These are phyloP conservation scores for Martes flavigula DNA, from an alignment of 2,797 vertebrate species.

Conservation along the genomic window DNA sequence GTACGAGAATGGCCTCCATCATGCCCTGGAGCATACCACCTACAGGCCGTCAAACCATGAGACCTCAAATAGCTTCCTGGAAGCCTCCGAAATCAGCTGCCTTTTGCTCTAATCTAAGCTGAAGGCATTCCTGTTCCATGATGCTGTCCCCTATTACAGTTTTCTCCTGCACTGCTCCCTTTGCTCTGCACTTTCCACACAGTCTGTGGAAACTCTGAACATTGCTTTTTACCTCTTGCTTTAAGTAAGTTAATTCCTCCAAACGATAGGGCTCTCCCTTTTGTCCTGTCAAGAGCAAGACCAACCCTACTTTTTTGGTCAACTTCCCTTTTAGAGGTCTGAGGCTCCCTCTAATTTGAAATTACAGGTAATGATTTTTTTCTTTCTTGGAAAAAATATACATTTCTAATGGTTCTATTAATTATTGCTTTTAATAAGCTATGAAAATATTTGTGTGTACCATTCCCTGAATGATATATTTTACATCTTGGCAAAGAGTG, in stretches of 20 bases:
- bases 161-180: neutral
- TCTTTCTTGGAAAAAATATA: neutral
- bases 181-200: too few species aligned
- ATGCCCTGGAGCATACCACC: neutral
- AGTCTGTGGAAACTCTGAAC: neutral
- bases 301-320: neutral
- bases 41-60: neutral
- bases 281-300: neutral
- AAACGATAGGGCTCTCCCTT: neutral
- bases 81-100: neutral
- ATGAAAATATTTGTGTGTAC: neutral
- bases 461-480: neutral
- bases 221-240: neutral
- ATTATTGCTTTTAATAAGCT: constrained; percentile 24
- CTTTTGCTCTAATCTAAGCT: neutral
- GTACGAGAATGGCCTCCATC: neutral
- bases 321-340: neutral
- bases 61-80: neutral
- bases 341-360: neutral
- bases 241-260: neutral
- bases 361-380: neutral
- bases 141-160: neutral
- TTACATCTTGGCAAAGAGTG: neutral
- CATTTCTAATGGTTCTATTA: neutral
- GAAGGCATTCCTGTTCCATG: neutral